Conservation (phyloP, 35 echinoderm and acorn worm genomes). For the Diadema setosum region DNA sequence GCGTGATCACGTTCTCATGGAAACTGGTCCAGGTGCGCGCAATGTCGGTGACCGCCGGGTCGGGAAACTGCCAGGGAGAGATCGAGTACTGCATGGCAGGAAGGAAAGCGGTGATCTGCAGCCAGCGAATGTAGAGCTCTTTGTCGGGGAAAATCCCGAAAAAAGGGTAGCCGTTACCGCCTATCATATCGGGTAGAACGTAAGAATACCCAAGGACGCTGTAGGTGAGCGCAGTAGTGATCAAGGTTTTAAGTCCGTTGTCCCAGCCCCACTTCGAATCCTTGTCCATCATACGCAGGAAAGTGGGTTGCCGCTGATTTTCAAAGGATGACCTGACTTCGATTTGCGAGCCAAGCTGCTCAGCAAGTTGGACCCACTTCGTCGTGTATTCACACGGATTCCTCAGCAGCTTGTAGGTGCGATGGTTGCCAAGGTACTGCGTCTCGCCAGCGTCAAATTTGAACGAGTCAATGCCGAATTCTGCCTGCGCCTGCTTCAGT, state of each 20-base stretch:
- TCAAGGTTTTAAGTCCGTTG: constrained; percentile 61
- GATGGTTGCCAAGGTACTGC: constrained; percentile 18
- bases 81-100: constrained; percentile 78
- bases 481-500: constrained; percentile 27
- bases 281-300: constrained; percentile 62
- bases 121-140: constrained; percentile 76
- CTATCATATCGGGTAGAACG: constrained; percentile 81
- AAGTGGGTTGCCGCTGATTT: constrained; percentile 45
- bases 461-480: constrained; percentile 65
- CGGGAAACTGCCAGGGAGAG: constrained; percentile 58
- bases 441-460: constrained; percentile 81
- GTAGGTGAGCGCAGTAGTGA: constrained; percentile 55
- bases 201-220: constrained; percentile 72
- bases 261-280: constrained; percentile 53
- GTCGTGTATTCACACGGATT: constrained; percentile 67
- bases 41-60: constrained; percentile 42
- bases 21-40: constrained; percentile 58
- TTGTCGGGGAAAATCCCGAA: constrained; percentile 29
- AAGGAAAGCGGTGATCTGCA: constrained; percentile 66
- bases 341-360: constrained; percentile 11
- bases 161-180: constrained; percentile 55
- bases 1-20: constrained; percentile 67
- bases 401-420: constrained; percentile 3
- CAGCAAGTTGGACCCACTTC: constrained; percentile 32
- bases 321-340: constrained; percentile 53